Base-by-base conservation (phyloP, 2,888 invertebrate species). In the Eupeodes luniger region DNA sequence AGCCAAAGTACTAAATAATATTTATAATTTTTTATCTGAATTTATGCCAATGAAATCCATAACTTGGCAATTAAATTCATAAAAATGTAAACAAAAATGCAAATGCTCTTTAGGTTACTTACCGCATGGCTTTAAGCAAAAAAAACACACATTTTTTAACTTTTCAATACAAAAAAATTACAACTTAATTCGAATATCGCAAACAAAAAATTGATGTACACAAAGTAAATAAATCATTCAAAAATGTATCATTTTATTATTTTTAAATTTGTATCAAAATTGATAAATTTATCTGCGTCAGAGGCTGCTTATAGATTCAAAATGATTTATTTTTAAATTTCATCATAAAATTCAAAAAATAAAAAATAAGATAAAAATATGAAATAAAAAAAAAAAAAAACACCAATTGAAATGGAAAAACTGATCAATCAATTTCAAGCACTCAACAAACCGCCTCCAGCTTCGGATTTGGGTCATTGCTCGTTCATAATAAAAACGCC, bases 401-500 rank as follows among this genome's bases (percentile, higher is more conserved):
- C 27, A 27, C 27, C 40, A 62, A 62, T 61, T 62, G 62, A 62
- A 62, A 62, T 62, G 62, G 16, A 44, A 62, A 40, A 62, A 40
- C 40, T 40, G 62, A 62, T 62, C 40, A 62, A 62, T 62, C 62
- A 62, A 44, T 40, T 62, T 62, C 16, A 62, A 62, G 40, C 16
- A 62, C 62, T 44, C 11, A 11, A 40, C 10, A 16, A 11, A 40
- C n/a, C 16, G 12, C 44, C 6, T 27, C 5, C 1, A n/a, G 11
- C 16, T 44, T 62, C 1, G 36, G 11, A 44, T 62, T 62, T 16
- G 40, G 40, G 40, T 62, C 62, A 44, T 62, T 62, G 62, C 16
- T 40, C 40, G 6, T 40, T 5, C 11, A 62, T 4, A 16, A 44
- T 44, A 16, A 62, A 62, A 62, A 62, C 19, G 10, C 4, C 16